phyloP scores from a whole-genome alignment of 1,140 invertebrate species.

The Ceratosolen solmsi region DNA sequence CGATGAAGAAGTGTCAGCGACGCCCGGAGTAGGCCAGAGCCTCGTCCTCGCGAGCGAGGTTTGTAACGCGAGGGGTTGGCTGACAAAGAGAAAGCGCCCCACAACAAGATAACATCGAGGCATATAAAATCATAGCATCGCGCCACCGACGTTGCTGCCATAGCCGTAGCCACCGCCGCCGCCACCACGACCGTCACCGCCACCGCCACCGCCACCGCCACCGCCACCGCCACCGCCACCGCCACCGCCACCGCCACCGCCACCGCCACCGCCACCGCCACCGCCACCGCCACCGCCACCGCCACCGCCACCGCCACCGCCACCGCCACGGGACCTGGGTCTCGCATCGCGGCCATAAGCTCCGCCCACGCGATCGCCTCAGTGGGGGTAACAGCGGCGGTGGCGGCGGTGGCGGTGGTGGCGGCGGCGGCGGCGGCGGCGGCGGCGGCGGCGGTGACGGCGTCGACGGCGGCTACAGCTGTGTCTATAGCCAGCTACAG shows the following conservation, averaged over 20 bases:
- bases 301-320: too few relatives aligned
- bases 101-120: constrained; percentile 23
- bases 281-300: too few relatives aligned
- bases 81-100: neutral
- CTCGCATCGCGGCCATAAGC: neutral
- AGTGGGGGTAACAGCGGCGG: neutral
- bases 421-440: constrained; percentile 36
- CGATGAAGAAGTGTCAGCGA: constrained; percentile 41
- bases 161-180: neutral
- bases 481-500: constrained; percentile 59
- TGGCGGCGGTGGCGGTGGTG: constrained; percentile 35
- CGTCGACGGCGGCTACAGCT: neutral
- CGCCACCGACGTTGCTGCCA: constrained; percentile 37
- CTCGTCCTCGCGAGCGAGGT: neutral
- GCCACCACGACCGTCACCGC: too few relatives aligned
- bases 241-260: too few relatives aligned
- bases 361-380: too few relatives aligned
- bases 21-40: neutral
- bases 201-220: constrained; percentile 39
- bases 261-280: too few relatives aligned
- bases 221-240: neutral
- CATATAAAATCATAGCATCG: constrained; percentile 71
- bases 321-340: too few relatives aligned
- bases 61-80: neutral
- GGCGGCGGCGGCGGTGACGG: constrained; percentile 24